A percentile compares a stretch with the other conserved stretches of the same genome.
Evolutionary conservation across 2,113 vertebrate genomes (phyloP).

Genomic region (Hippolais icterina): DNA sequence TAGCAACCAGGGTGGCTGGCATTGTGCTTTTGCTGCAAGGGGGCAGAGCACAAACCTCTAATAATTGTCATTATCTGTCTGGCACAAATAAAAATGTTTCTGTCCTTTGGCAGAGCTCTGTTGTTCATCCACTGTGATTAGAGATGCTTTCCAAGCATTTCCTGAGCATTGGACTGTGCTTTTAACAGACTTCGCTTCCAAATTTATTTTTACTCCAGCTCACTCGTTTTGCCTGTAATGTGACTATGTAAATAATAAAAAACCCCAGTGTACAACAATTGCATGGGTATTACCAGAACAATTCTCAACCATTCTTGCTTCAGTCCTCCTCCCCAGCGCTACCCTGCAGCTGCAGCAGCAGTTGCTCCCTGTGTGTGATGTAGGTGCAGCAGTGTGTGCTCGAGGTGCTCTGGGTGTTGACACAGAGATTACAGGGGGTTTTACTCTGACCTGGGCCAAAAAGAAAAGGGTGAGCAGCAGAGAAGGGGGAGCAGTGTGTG

Average conservation of each 20-base stretch:
- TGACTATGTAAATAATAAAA: not conserved
- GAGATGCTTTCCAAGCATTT: not conserved
- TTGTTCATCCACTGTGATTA: not conserved
- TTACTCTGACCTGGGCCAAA: not conserved
- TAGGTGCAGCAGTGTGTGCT: not conserved
- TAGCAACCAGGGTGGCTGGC: not conserved
- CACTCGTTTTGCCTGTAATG: not conserved
- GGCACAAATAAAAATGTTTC: not conserved
- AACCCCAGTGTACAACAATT: not conserved
- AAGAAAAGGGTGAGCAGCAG: not conserved
- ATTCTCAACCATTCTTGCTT: not conserved
- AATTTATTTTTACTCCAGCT: not conserved
- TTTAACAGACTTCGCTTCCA: not conserved
- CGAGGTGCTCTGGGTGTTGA: not conserved
- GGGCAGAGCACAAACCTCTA: not conserved
- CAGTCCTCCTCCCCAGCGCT: not conserved
- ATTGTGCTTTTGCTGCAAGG: not conserved
- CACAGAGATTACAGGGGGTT: not conserved
- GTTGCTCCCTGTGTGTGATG: no score
- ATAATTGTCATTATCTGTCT: not conserved
- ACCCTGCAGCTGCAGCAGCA: not conserved
- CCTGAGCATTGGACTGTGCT: not conserved
- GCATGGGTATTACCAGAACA: not conserved
- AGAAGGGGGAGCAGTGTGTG: not conserved
- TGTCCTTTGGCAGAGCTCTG: not conserved